Base-by-base conservation (phyloP, 2,113 vertebrate species). In the Sarotherodon lohbergeri region DNA sequence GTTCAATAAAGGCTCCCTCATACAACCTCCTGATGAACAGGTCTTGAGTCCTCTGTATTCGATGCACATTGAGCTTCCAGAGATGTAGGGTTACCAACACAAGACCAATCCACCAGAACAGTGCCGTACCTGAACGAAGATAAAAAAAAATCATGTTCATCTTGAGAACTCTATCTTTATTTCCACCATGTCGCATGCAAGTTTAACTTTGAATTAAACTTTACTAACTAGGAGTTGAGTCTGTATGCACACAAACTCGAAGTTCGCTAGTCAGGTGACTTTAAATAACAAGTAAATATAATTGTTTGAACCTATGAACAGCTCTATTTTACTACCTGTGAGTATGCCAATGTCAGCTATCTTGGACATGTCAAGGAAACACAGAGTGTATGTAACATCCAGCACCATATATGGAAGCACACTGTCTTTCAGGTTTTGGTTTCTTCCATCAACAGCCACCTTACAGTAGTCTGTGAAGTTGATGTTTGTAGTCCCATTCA, bases 41-140 rank as follows among this genome's bases (percentile, higher is more conserved):
- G 80, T 96, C 92, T 22, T 96, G 89, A 56, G 96, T 96, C 43
- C 95, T 95, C 85, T 95, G 94, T n/a, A 97, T 96, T 32, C 96
- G 93, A 29, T 89, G 50, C 19, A 95, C 16, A 1, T 80, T 93
- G 32, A 94, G 89, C 22, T 43, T 68, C 92, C 94, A 96, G 54
- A 96, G 88, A 52, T 96, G 92, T 14, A 94, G 2, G 4, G 96
- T 96, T 48, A 90, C 84, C 59, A 96, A 27, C 6, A 94, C 11
- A 10, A 96, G 84, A 9, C 95, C 92, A 1, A 96, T 36, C 94
- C 94, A 96, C 94, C 95, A 96, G 46, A 89, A 80, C 32, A 93
- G 27, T 2, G 93, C 86, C 13, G 86, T 88, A 14, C 90, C 80
- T 90, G 59, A 85, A n/a, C 24, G 73, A 55, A 24, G 48, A 27